Evolutionary conservation across 1,140 invertebrate genomes (phyloP).

Genomic region (Neomicropteryx cornuta): DNA sequence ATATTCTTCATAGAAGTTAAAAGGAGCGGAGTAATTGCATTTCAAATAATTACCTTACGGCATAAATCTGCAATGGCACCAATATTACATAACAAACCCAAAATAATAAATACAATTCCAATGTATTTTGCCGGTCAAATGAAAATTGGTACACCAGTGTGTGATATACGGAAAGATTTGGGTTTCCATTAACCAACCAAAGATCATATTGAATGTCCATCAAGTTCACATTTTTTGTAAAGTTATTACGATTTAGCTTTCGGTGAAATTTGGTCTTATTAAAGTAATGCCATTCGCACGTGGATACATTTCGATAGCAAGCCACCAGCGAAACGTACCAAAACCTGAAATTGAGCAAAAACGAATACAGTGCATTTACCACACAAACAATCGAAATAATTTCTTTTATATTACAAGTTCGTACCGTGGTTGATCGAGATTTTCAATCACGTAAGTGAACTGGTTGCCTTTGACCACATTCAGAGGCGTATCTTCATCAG

Average conservation of each 20-base stretch:
- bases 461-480: conserved; percentile 82
- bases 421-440: conserved; percentile 79
- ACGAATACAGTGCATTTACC: background rate
- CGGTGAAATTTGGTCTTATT: conserved; percentile 19
- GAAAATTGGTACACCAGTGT: conserved; percentile 92
- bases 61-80: conserved; percentile 82
- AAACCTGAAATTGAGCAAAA: conserved; percentile 50
- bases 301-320: conserved; percentile 69
- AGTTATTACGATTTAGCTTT: conserved; percentile 26
- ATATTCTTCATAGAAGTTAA: too few species aligned
- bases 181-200: conserved; percentile 93
- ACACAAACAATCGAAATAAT: background rate
- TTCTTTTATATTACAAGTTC: background rate
- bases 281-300: conserved; percentile 75
- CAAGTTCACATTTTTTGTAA: conserved; percentile 25
- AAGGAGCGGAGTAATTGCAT: too few species aligned
- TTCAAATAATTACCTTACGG: conserved; percentile 56
- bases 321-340: conserved; percentile 94
- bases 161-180: conserved; percentile 71
- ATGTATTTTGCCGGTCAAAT: conserved; percentile 88
- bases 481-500: conserved; percentile 74
- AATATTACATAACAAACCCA: conserved; percentile 80
- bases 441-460: conserved; percentile 88
- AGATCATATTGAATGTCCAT: conserved; percentile 81
- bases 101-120: conserved; percentile 86